Percentiles rank a stretch among this genome's conserved stretches.
Evolutionary conservation across 1,140 invertebrate genomes (phyloP).

Genomic region (Drosophila lowei): DNA sequence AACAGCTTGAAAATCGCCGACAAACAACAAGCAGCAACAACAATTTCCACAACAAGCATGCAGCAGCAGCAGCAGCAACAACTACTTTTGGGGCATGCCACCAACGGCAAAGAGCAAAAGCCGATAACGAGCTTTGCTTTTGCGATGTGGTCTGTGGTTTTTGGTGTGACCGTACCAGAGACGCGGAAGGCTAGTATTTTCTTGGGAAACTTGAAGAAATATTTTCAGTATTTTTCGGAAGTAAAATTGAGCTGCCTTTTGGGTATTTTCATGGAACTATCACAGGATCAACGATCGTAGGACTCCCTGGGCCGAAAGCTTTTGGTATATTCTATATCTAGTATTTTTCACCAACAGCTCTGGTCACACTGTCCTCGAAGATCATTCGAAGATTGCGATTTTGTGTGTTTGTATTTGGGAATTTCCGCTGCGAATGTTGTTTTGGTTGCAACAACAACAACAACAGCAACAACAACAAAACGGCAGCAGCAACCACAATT

Average conservation of each 20-base stretch:
- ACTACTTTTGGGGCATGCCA: constrained; percentile 59
- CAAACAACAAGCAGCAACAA: constrained; percentile 30
- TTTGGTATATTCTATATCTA: not conserved
- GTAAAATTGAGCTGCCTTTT: not conserved
- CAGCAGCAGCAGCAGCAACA: constrained; percentile 17
- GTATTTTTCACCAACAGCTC: not conserved
- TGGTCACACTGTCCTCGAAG: not conserved
- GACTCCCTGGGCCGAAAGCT: too few relatives aligned
- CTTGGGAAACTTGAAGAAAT: not conserved
- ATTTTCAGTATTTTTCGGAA: not conserved
- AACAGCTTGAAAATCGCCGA: constrained; percentile 62
- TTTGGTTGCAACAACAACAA: constrained; percentile 29
- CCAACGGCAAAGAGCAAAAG: constrained; percentile 43
- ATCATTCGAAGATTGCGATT: constrained; percentile 11
- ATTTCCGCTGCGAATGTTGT: constrained; percentile 64
- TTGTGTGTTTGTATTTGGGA: constrained; percentile 46
- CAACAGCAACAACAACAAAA: too few relatives aligned
- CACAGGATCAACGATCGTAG: too few relatives aligned
- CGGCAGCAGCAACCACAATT: constrained; percentile 48
- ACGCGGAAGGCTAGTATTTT: not conserved
- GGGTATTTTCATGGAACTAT: not conserved
- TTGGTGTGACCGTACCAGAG: too few relatives aligned
- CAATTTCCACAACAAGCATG: constrained; percentile 28
- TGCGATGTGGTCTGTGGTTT: too few relatives aligned
- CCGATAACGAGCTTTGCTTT: constrained; percentile 16